Conservation (phyloP, 2,888 invertebrate species). For the Caprella mutica region DNA sequence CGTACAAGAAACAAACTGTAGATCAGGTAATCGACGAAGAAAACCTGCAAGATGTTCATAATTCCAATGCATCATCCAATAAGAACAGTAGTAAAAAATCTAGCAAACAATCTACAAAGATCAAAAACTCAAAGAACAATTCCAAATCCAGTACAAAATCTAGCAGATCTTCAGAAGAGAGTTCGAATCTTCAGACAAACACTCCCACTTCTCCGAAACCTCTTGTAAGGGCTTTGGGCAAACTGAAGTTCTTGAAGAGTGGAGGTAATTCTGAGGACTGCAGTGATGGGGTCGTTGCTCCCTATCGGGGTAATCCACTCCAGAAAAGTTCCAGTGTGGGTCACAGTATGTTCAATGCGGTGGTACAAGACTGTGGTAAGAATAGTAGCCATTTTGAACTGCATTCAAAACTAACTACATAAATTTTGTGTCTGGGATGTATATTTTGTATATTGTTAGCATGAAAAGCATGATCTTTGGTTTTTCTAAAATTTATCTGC, state of each 20-base stretch:
- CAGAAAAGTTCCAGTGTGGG: conserved; percentile 32
- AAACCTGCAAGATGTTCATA: too few species aligned
- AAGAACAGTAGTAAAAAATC: neutral
- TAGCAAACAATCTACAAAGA: neutral
- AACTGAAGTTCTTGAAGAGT: conserved; percentile 11
- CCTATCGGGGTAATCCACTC: neutral
- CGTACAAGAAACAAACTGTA: too few species aligned
- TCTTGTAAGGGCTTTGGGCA: conserved; percentile 27
- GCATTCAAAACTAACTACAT: neutral
- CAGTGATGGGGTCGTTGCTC: neutral
- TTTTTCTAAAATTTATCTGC: too few species aligned
- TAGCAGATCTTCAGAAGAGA: neutral
- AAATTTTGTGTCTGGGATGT: neutral
- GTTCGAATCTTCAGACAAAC: neutral
- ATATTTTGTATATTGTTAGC: neutral
- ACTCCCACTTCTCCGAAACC: conserved; percentile 28
- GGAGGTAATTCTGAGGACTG: neutral
- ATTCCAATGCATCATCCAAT: too few species aligned
- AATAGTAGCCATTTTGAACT: neutral
- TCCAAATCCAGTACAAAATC: neutral
- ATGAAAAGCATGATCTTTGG: too few species aligned
- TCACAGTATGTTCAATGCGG: conserved; percentile 21
- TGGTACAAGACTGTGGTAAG: conserved; percentile 32
- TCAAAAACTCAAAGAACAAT: neutral
- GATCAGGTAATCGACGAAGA: too few species aligned